phyloP scores from a whole-genome alignment of 2,888 invertebrate species.

The Drosophila nigricruria region DNA sequence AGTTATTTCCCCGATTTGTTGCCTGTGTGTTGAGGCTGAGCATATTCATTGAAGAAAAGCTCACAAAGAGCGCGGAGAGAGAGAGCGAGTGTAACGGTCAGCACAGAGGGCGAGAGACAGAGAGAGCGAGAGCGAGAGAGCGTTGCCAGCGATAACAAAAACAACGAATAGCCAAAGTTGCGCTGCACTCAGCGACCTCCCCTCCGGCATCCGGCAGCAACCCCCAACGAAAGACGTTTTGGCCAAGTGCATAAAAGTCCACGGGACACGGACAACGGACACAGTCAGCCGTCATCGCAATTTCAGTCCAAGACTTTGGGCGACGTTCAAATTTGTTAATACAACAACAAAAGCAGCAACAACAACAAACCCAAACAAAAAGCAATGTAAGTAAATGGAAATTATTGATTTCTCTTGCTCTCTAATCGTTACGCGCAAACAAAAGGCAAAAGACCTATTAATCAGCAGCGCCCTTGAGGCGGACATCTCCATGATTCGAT shows the following conservation, averaged over 20 bases:
- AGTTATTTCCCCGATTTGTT: slow-evolving; percentile 42
- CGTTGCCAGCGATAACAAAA: slow-evolving; percentile 70
- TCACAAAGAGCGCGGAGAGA: slow-evolving; percentile 20
- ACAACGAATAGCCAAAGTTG: slow-evolving; percentile 70
- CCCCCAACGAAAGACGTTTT: slow-evolving; percentile 49
- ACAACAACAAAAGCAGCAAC: slow-evolving; percentile 24
- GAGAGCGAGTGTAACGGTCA: slow-evolving; percentile 7
- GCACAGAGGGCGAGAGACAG: neutral
- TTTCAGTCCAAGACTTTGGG: slow-evolving; percentile 37
- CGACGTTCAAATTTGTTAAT: slow-evolving; percentile 52
- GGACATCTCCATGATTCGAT: neutral
- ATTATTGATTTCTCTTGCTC: slow-evolving; percentile 67
- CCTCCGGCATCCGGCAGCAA: slow-evolving; percentile 29
- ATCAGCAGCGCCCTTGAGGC: slow-evolving; percentile 6
- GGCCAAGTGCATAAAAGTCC: slow-evolving; percentile 65
- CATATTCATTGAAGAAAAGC: slow-evolving; percentile 75
- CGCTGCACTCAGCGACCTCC: slow-evolving; percentile 61
- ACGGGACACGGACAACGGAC: slow-evolving; percentile 40
- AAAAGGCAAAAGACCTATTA: slow-evolving; percentile 19
- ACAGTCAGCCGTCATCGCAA: slow-evolving; percentile 44
- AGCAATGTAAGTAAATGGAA: slow-evolving; percentile 70
- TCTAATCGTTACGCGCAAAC: slow-evolving; percentile 28
- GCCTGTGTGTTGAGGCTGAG: slow-evolving; percentile 50
- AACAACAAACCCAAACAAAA: slow-evolving; percentile 41
- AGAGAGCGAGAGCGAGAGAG: slow-evolving; percentile 25